phyloP scores from a whole-genome alignment of 1,140 invertebrate species.

The Littorina saxatilis region DNA sequence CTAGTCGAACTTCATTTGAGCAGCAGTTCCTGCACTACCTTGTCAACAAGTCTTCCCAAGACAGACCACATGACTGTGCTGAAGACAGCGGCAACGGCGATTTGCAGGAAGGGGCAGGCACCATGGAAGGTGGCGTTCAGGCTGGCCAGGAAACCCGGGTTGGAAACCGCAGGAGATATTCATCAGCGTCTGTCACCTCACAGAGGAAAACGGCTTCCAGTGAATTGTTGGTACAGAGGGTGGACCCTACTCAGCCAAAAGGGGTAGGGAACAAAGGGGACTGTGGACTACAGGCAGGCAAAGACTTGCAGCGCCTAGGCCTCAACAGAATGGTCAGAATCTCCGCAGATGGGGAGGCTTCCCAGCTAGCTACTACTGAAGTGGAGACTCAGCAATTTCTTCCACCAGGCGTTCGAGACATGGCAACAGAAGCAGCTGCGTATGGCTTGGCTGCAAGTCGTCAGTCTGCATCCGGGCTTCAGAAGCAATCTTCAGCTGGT shows the following conservation, averaged over 20 bases:
- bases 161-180: neutral
- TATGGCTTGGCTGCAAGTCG: neutral
- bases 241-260: neutral
- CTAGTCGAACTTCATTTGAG: neutral
- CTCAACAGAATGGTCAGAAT: neutral
- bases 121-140: neutral
- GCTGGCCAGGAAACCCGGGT: neutral
- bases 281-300: neutral
- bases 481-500: neutral
- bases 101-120: neutral
- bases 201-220: neutral
- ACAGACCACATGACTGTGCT: neutral
- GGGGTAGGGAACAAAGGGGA: neutral
- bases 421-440: neutral
- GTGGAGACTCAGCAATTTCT: neutral
- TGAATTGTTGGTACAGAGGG: neutral
- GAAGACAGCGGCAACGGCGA: neutral
- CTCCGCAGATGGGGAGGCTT: neutral
- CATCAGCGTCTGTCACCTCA: neutral
- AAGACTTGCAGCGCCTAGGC: neutral
- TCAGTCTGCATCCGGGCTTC: neutral
- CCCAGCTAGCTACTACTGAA: neutral
- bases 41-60: constrained; percentile 12
- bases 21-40: constrained; percentile 26
- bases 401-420: neutral